These are phyloP conservation scores for Cassiopea andromeda DNA, from an alignment of 30 jellyfish, hydroid and myxozoan genomes.

Conservation along the genomic window DNA sequence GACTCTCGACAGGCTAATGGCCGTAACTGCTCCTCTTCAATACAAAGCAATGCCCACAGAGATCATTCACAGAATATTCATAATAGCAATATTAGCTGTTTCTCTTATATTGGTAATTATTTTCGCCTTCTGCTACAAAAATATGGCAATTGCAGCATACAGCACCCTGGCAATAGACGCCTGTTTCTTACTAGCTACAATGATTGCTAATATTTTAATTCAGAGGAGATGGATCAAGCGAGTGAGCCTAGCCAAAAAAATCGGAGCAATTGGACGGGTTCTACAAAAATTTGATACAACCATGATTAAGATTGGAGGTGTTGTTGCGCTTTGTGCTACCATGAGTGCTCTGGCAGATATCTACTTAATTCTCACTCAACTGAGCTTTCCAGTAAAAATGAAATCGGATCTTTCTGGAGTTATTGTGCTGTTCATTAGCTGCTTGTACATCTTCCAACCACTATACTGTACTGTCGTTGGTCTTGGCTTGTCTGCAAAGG, in stretches of 20 bases:
- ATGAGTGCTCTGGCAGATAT: slow-evolving; percentile 15
- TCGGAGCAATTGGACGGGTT: slow-evolving; percentile 46
- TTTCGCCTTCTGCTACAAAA: not conserved
- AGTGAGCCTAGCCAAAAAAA: slow-evolving; percentile 9
- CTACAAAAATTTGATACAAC: slow-evolving; percentile 32
- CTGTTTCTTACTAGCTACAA: not conserved
- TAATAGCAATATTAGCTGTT: not conserved
- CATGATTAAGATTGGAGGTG: slow-evolving; percentile 6
- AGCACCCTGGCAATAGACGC: slow-evolving; percentile 4
- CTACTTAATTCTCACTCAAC: not conserved
- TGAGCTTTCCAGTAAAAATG: slow-evolving; percentile 1
- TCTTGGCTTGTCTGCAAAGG: slow-evolving; percentile 6
- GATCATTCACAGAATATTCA: not conserved
- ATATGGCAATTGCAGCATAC: not conserved
- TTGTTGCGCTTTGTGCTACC: slow-evolving; percentile 26
- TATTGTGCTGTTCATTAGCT: not conserved
- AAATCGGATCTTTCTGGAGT: not conserved
- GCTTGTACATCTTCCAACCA: slow-evolving; percentile 21
- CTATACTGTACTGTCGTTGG: slow-evolving; percentile 21
- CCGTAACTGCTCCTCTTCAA: slow-evolving; percentile 27
- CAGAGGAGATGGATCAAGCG: slow-evolving; percentile 17
- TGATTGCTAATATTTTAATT: not conserved
- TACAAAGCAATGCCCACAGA: slow-evolving; percentile 28
- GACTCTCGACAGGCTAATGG: slow-evolving; percentile 38
- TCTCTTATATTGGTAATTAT: not conserved